Conservation (phyloP, 2,888 invertebrate species). For the Ophonus ardosiacus region DNA sequence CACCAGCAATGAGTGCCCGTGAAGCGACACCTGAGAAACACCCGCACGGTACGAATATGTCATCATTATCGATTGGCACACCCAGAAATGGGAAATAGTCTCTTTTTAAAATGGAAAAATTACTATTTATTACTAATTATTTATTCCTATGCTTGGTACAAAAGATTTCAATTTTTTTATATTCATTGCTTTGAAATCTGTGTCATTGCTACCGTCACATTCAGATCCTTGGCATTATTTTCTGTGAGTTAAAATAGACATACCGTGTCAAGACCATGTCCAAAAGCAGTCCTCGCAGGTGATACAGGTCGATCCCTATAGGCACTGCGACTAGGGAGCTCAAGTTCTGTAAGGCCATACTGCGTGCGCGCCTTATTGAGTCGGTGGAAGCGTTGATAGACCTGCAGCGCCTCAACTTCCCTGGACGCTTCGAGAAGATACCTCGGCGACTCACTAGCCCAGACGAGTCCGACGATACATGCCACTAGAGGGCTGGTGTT, state of each 20-base stretch:
- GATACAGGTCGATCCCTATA: constrained; percentile 72
- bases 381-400: constrained; percentile 81
- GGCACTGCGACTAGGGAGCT: constrained; percentile 82
- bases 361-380: constrained; percentile 73
- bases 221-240: not conserved
- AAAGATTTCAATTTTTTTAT: no score
- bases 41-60: no score
- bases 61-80: no score
- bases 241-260: not conserved
- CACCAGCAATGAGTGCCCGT: no score
- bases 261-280: constrained; percentile 72
- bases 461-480: constrained; percentile 83
- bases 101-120: no score
- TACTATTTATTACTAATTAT: no score
- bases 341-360: constrained; percentile 83
- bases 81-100: no score
- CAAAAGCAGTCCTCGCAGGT: constrained; percentile 71
- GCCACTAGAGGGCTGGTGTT: constrained; percentile 85
- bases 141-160: no score
- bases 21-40: no score
- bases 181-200: no score
- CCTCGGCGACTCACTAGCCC: constrained; percentile 86
- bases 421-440: constrained; percentile 85
- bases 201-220: no score
- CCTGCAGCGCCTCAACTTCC: constrained; percentile 87